These are phyloP conservation scores for Callaeas wilsoni DNA, from an alignment of 2,113 vertebrate genomes.

Conservation along the genomic window DNA sequence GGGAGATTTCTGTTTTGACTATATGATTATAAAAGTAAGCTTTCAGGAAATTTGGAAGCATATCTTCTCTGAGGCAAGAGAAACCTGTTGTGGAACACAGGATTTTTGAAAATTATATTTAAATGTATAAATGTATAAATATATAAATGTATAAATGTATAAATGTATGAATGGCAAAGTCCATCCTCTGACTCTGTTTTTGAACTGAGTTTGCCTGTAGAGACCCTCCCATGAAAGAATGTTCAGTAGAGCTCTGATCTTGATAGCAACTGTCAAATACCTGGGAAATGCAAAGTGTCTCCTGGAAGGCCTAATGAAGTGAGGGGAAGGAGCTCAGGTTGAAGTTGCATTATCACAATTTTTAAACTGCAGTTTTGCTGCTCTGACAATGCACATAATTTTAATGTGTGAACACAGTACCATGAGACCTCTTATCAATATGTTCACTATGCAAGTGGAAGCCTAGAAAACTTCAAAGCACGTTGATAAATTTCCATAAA, in stretches of 20 bases:
- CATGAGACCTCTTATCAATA: constrained; percentile 1
- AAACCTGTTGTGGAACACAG: background rate
- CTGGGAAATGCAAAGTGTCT: background rate
- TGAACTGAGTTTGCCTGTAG: background rate
- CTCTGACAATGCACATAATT: background rate
- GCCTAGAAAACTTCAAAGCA: constrained; percentile 26
- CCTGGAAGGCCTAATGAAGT: background rate
- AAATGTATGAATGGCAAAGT: background rate
- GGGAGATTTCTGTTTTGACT: background rate
- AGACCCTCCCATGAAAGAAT: background rate
- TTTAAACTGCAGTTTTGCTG: background rate
- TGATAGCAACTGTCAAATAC: background rate
- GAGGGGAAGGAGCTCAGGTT: background rate
- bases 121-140: background rate
- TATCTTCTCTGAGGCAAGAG: background rate
- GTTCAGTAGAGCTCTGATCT: background rate
- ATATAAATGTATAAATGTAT: background rate
- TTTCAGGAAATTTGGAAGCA: background rate
- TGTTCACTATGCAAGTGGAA: background rate
- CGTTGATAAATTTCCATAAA: constrained; percentile 19
- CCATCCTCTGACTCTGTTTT: background rate
- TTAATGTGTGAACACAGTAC: background rate
- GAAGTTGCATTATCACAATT: background rate
- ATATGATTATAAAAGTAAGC: background rate
- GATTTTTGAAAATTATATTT: background rate